These are phyloP conservation scores for Saccopteryx bilineata DNA, from an alignment of 2,113 vertebrate species.

Conservation along the genomic window DNA sequence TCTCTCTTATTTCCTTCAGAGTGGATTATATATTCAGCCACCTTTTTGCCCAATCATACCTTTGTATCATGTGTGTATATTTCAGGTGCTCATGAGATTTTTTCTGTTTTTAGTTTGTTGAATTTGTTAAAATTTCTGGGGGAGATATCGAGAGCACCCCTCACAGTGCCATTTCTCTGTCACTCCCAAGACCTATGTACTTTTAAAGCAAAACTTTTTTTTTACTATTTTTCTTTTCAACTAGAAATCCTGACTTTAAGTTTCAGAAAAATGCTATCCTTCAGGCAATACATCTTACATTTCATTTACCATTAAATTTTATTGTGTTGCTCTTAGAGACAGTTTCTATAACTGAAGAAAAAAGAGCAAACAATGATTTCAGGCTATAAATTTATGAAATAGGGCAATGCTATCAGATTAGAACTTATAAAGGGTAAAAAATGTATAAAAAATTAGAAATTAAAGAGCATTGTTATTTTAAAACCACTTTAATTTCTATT, in stretches of 20 bases:
- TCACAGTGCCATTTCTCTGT: too few relatives aligned
- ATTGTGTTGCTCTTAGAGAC: background rate
- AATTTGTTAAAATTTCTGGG: too few relatives aligned
- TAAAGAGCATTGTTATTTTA: conserved; percentile 5
- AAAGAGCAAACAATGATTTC: background rate
- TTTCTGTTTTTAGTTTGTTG: too few relatives aligned
- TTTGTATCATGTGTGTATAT: too few relatives aligned
- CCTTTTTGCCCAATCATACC: too few relatives aligned
- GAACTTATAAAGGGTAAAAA: background rate
- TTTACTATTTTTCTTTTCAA: background rate
- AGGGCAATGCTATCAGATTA: background rate
- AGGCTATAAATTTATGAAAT: background rate
- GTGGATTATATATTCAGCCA: too few relatives aligned
- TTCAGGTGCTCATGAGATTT: too few relatives aligned
- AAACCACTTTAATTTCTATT: conserved; percentile 8
- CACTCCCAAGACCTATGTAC: background rate
- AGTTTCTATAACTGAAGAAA: conserved; percentile 25
- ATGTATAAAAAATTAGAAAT: conserved; percentile 34
- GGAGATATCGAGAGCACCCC: too few relatives aligned
- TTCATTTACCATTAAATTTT: background rate
- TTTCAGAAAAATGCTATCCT: background rate
- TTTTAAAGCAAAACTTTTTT: background rate
- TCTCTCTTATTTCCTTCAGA: too few relatives aligned
- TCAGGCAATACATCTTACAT: background rate
- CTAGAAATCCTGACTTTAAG: background rate